Base-by-base conservation (phyloP, 2,888 invertebrate genomes). In the Herminia tarsipennalis region DNA sequence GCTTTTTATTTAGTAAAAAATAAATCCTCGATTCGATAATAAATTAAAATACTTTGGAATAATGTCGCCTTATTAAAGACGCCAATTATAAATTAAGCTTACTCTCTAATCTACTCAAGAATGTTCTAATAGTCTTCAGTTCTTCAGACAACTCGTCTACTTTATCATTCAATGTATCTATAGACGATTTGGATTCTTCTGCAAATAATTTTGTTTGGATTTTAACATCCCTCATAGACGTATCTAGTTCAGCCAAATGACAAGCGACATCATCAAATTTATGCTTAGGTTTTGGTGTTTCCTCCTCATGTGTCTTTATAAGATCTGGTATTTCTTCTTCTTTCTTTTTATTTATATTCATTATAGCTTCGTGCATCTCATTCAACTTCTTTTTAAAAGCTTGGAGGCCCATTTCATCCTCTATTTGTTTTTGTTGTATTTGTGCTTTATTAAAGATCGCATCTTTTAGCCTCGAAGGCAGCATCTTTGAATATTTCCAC, bases 391-490 rank as follows among this genome's bases (percentile, higher is more conserved):
- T 73, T 39, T 66, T 81, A 43, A 89, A 88, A 1, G 66, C 66
- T 56, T 78, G 72, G 2, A 83, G 50, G 3, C 77, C 81, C 14
- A 80, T 48, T 59, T 88, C 86, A 5, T 83, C 78, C 25, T 88
- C 88, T 18, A 73, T 73, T 51, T 82, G 83, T 33, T 83, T 84
- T 50, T 86, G 82, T 46, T 88, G 88, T 3, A 48, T 43, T 27
- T 87, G 83, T 0, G 90, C 91, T 71, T 80, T 90, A 6, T 83
- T 79, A 12, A 91, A 81, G 18, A 92, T 86, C 0, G 86, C 78
- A 41, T 91, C 85, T 48, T 82, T 77, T n/a, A 92, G 69, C 20
- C 70, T 68, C 0, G 83, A 71, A 0, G 92, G 88, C n/a, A 92
- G 44, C 0, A 78, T 30, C 37, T 83, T 88, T 1, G 81, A 58